phyloP scores from a whole-genome alignment of 2,888 invertebrate species.

The Norana najaformis region DNA sequence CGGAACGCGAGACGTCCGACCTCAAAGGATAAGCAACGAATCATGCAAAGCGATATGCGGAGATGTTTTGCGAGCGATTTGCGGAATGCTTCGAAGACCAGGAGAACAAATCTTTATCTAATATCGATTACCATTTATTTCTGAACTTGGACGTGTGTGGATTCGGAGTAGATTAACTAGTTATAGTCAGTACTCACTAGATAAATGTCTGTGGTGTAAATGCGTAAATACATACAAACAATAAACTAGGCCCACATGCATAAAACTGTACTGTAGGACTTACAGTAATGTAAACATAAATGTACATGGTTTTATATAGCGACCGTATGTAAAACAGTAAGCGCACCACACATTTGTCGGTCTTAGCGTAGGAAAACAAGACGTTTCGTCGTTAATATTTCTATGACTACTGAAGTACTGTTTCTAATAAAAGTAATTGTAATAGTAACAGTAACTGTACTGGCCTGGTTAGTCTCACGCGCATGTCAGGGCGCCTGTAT shows the following conservation, averaged over 20 bases:
- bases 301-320: too few species aligned
- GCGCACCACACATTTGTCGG: background rate
- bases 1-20: background rate
- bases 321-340: too few species aligned
- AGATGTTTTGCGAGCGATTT: conserved; percentile 2
- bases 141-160: background rate
- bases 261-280: too few species aligned
- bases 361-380: background rate
- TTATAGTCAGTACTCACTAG: too few species aligned
- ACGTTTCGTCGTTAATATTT: background rate
- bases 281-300: too few species aligned
- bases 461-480: too few species aligned
- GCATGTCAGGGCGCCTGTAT: too few species aligned
- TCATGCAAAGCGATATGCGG: background rate
- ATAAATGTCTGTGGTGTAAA: too few species aligned
- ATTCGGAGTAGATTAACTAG: background rate
- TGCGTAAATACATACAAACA: too few species aligned
- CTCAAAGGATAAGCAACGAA: background rate
- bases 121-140: background rate
- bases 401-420: background rate
- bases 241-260: too few species aligned
- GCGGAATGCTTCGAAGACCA: background rate
- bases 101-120: background rate
- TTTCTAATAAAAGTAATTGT: background rate
- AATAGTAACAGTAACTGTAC: background rate